Percentiles rank a stretch among this genome's conserved stretches.
These are phyloP conservation scores for Scalopus aquaticus DNA, from an alignment of 2,113 vertebrate species.

Conservation along the genomic window DNA sequence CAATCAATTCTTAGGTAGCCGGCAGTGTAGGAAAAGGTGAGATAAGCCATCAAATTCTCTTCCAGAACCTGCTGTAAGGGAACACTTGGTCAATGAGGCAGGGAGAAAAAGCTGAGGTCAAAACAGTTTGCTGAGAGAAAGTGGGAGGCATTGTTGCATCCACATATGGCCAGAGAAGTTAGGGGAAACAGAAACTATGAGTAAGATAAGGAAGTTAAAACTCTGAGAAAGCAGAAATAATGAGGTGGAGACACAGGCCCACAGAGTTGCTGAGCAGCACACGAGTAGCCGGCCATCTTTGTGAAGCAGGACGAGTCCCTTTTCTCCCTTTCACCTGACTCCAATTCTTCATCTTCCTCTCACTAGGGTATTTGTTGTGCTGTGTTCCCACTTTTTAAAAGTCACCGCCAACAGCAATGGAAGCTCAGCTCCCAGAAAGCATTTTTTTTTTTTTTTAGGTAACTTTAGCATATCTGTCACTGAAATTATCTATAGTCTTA, in stretches of 20 bases:
- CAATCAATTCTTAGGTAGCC: background rate
- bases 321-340: background rate
- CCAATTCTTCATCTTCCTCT: background rate
- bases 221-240: constrained; percentile 21
- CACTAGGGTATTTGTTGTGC: background rate
- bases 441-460: background rate
- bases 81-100: background rate
- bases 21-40: background rate
- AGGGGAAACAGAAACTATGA: constrained; percentile 32
- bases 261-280: background rate
- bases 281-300: background rate
- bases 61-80: background rate
- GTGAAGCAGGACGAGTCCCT: too few relatives aligned
- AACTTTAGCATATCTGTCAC: background rate
- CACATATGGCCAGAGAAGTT: background rate
- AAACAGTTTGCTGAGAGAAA: background rate
- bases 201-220: constrained; percentile 1
- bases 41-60: background rate
- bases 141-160: too few relatives aligned
- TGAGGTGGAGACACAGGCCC: background rate
- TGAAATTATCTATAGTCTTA: background rate
- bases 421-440: background rate
- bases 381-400: background rate
- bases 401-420: background rate
- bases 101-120: background rate